Evolutionary conservation across 2,113 vertebrate genomes (phyloP).

Genomic region (Gnathonemus echidnorhynchus): DNA sequence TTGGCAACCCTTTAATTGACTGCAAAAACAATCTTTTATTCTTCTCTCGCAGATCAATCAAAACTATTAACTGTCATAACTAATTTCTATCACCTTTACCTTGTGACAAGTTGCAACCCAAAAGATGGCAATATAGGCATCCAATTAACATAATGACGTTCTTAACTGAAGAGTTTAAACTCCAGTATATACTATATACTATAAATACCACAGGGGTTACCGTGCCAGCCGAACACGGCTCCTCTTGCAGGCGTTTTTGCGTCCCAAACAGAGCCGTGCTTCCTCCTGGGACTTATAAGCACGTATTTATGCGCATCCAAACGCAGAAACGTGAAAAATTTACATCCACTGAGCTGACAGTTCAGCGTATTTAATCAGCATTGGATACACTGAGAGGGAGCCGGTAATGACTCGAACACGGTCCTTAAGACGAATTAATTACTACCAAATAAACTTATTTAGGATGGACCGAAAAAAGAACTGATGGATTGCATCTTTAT

Average conservation of each 20-base stretch:
- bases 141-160: background rate
- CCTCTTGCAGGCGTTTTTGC: background rate
- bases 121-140: background rate
- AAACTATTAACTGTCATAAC: constrained; percentile 1
- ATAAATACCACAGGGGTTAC: background rate
- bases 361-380: constrained; percentile 1
- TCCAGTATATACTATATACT: background rate
- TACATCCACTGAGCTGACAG: background rate
- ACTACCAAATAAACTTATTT: constrained; percentile 8
- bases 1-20: background rate
- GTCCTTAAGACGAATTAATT: background rate
- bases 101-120: background rate
- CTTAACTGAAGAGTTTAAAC: background rate
- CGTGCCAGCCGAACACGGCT: background rate
- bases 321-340: background rate
- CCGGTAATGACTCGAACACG: background rate
- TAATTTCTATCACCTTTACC: background rate
- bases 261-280: background rate
- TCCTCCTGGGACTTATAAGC: background rate
- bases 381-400: background rate
- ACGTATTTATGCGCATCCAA: background rate
- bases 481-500: background rate
- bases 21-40: background rate
- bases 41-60: constrained; percentile 9
- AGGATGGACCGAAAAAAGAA: background rate